Conservation (phyloP, 2,888 invertebrate genomes). For the Drosophila koepferae region DNA sequence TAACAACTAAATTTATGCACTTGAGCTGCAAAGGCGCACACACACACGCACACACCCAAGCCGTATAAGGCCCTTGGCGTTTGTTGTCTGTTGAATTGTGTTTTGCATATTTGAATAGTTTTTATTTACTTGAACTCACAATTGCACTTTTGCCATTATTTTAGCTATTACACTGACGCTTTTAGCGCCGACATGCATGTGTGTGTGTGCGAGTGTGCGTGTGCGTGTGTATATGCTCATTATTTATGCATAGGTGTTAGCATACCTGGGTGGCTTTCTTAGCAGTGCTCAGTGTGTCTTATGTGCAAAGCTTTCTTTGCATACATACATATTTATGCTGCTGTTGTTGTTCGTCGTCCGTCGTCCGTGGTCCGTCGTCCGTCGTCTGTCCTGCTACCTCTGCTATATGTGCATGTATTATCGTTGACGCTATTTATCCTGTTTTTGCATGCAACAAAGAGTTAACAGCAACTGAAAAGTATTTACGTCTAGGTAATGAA, state of each 20-base stretch:
- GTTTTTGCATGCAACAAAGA: conserved; percentile 68
- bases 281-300: conserved; percentile 40
- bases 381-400: not conserved
- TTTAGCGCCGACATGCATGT: conserved; percentile 64
- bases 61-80: conserved; percentile 28
- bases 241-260: conserved; percentile 80
- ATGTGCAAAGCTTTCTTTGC: conserved; percentile 61
- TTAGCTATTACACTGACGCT: conserved; percentile 80
- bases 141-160: conserved; percentile 81
- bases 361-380: not conserved
- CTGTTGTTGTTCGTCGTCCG: conserved; percentile 4
- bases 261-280: conserved; percentile 52
- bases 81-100: conserved; percentile 70
- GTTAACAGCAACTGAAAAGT: conserved; percentile 44
- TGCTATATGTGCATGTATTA: conserved; percentile 36
- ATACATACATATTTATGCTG: conserved; percentile 74
- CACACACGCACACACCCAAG: conserved; percentile 8
- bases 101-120: conserved; percentile 81
- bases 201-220: not conserved
- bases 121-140: conserved; percentile 82
- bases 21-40: conserved; percentile 45
- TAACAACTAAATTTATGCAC: conserved; percentile 83
- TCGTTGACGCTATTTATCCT: conserved; percentile 69
- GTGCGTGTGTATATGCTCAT: conserved; percentile 47
- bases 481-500: conserved; percentile 46